phyloP scores from a whole-genome alignment of 1,140 invertebrate genomes.

The Saxidomus purpurata region DNA sequence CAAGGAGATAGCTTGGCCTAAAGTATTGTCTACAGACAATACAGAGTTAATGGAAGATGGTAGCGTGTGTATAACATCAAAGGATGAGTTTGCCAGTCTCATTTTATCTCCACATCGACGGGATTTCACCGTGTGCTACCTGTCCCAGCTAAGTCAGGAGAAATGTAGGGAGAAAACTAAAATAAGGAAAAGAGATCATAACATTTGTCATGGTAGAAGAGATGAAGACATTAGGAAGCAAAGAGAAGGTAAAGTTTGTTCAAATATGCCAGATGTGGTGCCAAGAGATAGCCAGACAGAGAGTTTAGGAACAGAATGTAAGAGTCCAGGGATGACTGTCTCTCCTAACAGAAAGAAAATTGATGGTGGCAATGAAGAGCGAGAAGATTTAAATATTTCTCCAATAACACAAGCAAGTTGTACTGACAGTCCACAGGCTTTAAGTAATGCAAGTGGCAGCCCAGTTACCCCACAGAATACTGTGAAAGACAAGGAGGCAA shows the following conservation, averaged over 20 bases:
- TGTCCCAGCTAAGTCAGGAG: slow-evolving; percentile 74
- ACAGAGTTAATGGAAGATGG: slow-evolving; percentile 74
- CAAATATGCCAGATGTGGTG: not conserved
- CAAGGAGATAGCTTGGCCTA: slow-evolving; percentile 73
- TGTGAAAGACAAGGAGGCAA: slow-evolving; percentile 6
- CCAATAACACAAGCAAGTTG: slow-evolving; percentile 64
- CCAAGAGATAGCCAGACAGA: not conserved
- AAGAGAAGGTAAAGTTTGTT: not conserved
- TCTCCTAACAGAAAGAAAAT: not conserved
- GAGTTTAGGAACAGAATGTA: not conserved
- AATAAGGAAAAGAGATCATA: not conserved
- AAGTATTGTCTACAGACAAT: slow-evolving; percentile 24
- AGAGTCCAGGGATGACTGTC: not conserved
- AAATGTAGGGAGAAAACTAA: slow-evolving; percentile 26
- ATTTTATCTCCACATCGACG: slow-evolving; percentile 75
- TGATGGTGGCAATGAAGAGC: not conserved
- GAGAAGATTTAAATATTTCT: slow-evolving; percentile 57
- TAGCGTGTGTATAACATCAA: slow-evolving; percentile 72
- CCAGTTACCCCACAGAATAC: slow-evolving; percentile 44
- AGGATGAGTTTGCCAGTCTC: slow-evolving; percentile 76
- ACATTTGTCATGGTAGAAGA: not conserved
- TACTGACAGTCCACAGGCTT: slow-evolving; percentile 30
- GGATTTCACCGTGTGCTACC: slow-evolving; percentile 79
- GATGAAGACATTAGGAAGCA: not conserved
- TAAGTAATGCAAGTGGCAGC: slow-evolving; percentile 57